phyloP scores from a whole-genome alignment of 2,797 vertebrate species.

The Chelonia mydas region DNA sequence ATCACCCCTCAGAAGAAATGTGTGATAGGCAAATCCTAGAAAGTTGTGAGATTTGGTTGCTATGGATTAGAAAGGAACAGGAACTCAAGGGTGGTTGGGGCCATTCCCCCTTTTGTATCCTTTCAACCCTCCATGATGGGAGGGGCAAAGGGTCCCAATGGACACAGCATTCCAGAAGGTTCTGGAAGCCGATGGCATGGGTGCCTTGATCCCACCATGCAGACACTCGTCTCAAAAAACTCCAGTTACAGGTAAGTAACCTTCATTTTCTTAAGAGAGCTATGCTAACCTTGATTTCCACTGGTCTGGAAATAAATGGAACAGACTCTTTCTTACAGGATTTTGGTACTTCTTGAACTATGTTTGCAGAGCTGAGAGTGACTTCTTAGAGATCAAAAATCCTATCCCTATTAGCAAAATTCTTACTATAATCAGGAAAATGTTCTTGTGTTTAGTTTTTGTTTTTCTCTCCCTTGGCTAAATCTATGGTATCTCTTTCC shows the following conservation, averaged over 20 bases:
- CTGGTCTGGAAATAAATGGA: background rate
- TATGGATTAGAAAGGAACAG: background rate
- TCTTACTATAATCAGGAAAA: background rate
- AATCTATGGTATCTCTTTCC: background rate
- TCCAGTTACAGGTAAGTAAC: background rate
- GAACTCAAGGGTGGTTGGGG: background rate
- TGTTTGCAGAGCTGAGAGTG: background rate
- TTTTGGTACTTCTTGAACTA: background rate
- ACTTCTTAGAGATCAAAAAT: background rate
- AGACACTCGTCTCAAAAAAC: background rate
- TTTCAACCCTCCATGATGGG: background rate
- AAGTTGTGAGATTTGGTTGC: background rate
- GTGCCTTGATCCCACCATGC: background rate
- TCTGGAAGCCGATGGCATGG: background rate
- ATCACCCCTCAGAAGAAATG: background rate
- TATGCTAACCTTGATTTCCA: background rate
- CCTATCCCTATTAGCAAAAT: background rate
- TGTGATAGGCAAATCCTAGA: background rate
- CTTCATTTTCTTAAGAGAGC: background rate
- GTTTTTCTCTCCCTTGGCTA: background rate
- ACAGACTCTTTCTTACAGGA: background rate
- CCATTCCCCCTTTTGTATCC: background rate
- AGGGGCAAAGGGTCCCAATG: background rate
- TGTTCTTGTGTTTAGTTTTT: background rate
- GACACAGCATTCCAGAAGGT: background rate